Evolutionary conservation across 2,797 vertebrate species (phyloP).

Genomic region (Tolypeutes matacus): DNA sequence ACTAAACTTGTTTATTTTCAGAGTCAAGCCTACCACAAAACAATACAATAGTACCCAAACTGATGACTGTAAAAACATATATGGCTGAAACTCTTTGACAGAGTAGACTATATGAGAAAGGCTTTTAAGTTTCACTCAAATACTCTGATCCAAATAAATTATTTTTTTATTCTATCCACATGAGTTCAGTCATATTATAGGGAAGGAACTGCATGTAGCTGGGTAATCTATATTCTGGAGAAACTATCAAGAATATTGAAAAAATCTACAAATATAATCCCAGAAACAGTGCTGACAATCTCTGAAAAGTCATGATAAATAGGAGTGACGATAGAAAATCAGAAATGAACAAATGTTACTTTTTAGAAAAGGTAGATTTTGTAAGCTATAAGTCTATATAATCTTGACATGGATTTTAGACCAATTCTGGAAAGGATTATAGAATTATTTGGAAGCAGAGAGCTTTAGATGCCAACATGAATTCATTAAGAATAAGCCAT

Average conservation of each 20-base stretch:
- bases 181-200: not conserved
- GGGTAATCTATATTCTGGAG: not conserved
- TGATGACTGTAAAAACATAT: not conserved
- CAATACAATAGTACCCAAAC: not conserved
- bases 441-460: not conserved
- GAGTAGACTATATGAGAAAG: not conserved
- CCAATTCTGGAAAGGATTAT: not conserved
- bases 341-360: not conserved
- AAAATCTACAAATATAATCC: not conserved
- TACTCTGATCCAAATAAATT: not conserved
- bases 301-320: not conserved
- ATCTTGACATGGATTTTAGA: not conserved
- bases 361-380: not conserved
- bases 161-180: not conserved
- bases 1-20: constrained; percentile 31
- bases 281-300: not conserved
- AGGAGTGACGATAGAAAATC: not conserved
- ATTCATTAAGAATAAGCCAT: not conserved
- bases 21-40: not conserved
- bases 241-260: not conserved
- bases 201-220: not conserved
- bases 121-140: not conserved
- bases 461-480: not conserved
- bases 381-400: not conserved
- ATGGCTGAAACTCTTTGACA: not conserved